A percentile compares a stretch with the other conserved stretches of the same genome.
These are phyloP conservation scores for Coracias cyanogaster DNA, from an alignment of 2,797 vertebrate genomes.

Conservation along the genomic window DNA sequence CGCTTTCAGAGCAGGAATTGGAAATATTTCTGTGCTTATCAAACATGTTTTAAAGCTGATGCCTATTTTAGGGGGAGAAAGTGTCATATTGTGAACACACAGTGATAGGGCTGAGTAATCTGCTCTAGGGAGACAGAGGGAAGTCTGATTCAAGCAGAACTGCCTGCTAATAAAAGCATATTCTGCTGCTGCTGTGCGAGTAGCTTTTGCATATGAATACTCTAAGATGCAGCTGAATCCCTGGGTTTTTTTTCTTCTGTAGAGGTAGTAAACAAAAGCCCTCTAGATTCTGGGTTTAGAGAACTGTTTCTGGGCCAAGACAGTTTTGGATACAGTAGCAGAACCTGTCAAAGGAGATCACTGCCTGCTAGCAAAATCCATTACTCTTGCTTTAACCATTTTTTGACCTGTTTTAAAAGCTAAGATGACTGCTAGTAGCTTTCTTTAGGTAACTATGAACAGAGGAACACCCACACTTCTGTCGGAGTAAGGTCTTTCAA, in stretches of 20 bases:
- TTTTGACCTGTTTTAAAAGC: neutral
- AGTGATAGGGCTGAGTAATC: neutral
- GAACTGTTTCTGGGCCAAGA: neutral
- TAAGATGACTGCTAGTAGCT: neutral
- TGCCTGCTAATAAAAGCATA: neutral
- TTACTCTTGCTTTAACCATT: neutral
- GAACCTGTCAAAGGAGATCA: neutral
- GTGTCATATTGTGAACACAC: neutral
- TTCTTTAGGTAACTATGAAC: neutral
- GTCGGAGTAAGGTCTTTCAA: neutral
- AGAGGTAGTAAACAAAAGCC: neutral
- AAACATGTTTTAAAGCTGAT: neutral
- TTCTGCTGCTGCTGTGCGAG: neutral
- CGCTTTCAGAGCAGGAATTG: neutral
- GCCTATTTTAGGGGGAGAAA: neutral
- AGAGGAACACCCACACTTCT: neutral
- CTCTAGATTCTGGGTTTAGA: neutral
- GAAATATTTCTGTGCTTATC: neutral
- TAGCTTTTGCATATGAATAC: constrained; percentile 19
- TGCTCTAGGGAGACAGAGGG: neutral
- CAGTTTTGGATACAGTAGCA: neutral
- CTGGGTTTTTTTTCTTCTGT: neutral
- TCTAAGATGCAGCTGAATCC: neutral
- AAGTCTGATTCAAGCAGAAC: neutral
- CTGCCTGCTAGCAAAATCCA: neutral